Base-by-base conservation (phyloP, 2,113 vertebrate species). In the Eudyptes chrysolophus region DNA sequence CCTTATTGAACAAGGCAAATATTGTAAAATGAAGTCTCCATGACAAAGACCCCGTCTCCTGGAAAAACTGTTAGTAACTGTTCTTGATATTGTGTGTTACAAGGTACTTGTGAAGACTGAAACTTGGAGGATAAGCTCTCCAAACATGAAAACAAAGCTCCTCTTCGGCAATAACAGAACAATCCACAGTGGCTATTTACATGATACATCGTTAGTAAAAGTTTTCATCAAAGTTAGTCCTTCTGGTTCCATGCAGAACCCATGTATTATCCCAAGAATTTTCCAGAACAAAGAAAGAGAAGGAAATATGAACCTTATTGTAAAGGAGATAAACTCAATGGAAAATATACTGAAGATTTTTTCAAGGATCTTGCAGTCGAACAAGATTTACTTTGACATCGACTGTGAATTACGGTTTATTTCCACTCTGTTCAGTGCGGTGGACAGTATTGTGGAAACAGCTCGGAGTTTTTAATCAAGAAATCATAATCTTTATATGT, bases 1-100 rank as follows among this genome's bases (percentile, higher is more conserved):
- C 62, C 55, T 14, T 77, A 69, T 46, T 10, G 87, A 95, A 97
- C 94, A 97, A 96, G 89, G 87, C 82, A 80, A 93, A 89, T 84
- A 88, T 46, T 96, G 87, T 97, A 60, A 78, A 11, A 38, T 48
- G 81, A 77, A 90, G 93, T 54, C 81, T 89, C 72, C 13, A 3
- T 36, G 70, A 54, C 51, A 92, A 87, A 89, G 71, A 48, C 16
- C 68, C 3, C 2, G 0, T 68, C 78, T 62, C 29, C 58, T 94
- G 89, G 92, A 94, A 95, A 87, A 89, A 29, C 74, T 87, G 42
- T 94, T 95, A 61, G 87, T 11, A 36, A 3, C 72, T 79, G 49
- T 16, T 75, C n/a, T 91, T 32, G 48, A 5, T 78, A 13, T 8
- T 38, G 25, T 48, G 6, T 14, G 70, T 61, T 93, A 83, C 54